These are phyloP conservation scores for Lepus americanus DNA, from an alignment of 2,113 vertebrate species.

Conservation along the genomic window DNA sequence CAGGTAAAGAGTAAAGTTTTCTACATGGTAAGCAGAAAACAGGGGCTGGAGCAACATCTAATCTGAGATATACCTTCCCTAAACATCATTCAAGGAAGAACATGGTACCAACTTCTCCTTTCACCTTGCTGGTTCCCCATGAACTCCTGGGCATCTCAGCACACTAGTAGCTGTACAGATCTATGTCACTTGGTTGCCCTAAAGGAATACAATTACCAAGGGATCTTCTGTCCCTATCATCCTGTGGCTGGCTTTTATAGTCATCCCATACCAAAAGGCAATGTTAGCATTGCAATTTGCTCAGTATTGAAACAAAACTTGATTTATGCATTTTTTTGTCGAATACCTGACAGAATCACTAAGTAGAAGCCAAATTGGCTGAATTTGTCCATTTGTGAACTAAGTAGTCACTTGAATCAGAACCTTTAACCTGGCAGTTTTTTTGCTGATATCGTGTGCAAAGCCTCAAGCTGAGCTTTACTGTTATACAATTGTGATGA, in stretches of 20 bases:
- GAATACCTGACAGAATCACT: slow-evolving; percentile 19
- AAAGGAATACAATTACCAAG: not conserved
- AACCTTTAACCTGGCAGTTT: not conserved
- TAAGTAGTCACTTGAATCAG: not conserved
- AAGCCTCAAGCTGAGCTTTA: not conserved
- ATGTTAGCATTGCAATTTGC: not conserved
- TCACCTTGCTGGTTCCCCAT: not conserved
- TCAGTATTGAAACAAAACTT: not conserved
- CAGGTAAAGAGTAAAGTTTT: not conserved
- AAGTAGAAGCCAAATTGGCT: slow-evolving; percentile 12
- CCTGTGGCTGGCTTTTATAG: not conserved
- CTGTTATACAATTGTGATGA: not conserved
- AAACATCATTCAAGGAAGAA: not conserved
- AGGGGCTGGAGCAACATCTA: not conserved
- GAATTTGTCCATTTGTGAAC: not conserved
- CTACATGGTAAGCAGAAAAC: not conserved
- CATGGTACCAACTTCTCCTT: not conserved
- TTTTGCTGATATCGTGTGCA: not conserved
- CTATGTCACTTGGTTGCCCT: not conserved
- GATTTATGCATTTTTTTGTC: slow-evolving; percentile 41
- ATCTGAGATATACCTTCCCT: not conserved
- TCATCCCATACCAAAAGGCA: not conserved
- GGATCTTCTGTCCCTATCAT: not conserved
- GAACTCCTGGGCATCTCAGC: not conserved
- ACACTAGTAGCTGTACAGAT: not conserved